These are phyloP conservation scores for Oscheius sp. DNA, from an alignment of 2,888 invertebrate species.

Conservation along the genomic window DNA sequence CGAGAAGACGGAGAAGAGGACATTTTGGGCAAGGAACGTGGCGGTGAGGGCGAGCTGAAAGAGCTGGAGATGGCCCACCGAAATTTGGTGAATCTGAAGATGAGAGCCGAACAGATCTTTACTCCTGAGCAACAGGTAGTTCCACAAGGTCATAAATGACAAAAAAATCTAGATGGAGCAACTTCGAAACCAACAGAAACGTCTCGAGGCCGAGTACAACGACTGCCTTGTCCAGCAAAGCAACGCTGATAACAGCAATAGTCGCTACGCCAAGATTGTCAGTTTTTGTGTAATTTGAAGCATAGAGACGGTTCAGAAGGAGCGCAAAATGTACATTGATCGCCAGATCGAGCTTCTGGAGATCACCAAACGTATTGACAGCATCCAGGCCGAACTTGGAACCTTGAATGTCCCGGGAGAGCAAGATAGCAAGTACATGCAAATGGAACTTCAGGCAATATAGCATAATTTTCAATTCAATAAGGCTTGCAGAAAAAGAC, in stretches of 20 bases:
- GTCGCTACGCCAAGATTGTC: slow-evolving; percentile 17
- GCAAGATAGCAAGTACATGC: not conserved
- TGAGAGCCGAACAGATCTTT: not conserved
- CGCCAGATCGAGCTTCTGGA: slow-evolving; percentile 41
- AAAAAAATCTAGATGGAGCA: not conserved
- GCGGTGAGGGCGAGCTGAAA: not conserved
- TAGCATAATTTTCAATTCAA: no score
- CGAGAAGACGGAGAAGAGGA: not conserved
- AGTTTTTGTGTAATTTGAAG: not conserved
- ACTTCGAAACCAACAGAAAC: not conserved
- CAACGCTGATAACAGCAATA: not conserved
- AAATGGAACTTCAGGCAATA: not conserved
- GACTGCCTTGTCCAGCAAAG: not conserved
- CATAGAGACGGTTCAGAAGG: not conserved
- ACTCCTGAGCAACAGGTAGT: not conserved
- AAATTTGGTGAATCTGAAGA: not conserved
- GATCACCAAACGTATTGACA: slow-evolving; percentile 34
- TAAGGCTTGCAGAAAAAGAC: slow-evolving; percentile 5
- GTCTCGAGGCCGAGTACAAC: slow-evolving; percentile 4
- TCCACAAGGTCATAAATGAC: not conserved
- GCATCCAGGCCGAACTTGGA: not conserved
- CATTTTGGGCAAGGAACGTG: not conserved
- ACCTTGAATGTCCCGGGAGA: not conserved
- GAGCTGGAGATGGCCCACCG: not conserved
- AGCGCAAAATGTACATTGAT: slow-evolving; percentile 2